Conservation (phyloP, 1,140 invertebrate species). For the Augochlora pura region DNA sequence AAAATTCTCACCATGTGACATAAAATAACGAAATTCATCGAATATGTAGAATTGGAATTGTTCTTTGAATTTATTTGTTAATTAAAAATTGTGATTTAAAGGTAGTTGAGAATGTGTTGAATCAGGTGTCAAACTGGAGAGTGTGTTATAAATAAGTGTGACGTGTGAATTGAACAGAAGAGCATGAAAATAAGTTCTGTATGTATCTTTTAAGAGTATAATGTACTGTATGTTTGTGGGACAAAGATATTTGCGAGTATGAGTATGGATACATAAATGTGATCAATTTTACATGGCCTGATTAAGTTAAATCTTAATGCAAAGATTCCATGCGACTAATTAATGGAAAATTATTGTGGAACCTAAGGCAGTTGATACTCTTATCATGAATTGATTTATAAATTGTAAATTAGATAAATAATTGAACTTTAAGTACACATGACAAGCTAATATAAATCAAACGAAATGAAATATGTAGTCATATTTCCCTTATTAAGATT, state of each 20-base stretch:
- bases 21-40: conserved; percentile 2
- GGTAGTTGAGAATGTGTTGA: conserved; percentile 15
- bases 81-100: conserved; percentile 43
- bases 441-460: no score
- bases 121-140: conserved; percentile 32
- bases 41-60: conserved; percentile 11
- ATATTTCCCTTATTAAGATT: no score
- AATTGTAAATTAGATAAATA: no score
- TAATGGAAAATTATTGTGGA: conserved; percentile 24
- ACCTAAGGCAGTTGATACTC: conserved; percentile 16
- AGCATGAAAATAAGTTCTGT: conserved; percentile 26
- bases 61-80: conserved; percentile 9
- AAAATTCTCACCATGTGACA: conserved; percentile 13
- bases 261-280: conserved; percentile 25
- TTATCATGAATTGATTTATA: neutral
- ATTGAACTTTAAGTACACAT: no score
- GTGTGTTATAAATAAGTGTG: conserved; percentile 19
- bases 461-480: no score
- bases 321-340: conserved; percentile 7
- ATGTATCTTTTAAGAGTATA: conserved; percentile 25
- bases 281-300: conserved; percentile 40
- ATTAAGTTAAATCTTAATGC: conserved; percentile 25
- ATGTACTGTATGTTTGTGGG: conserved; percentile 43
- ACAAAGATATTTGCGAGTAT: conserved; percentile 29
- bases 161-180: conserved; percentile 9